phyloP scores from a whole-genome alignment of 2,113 vertebrate genomes.

The Oncorhynchus tshawytscha region DNA sequence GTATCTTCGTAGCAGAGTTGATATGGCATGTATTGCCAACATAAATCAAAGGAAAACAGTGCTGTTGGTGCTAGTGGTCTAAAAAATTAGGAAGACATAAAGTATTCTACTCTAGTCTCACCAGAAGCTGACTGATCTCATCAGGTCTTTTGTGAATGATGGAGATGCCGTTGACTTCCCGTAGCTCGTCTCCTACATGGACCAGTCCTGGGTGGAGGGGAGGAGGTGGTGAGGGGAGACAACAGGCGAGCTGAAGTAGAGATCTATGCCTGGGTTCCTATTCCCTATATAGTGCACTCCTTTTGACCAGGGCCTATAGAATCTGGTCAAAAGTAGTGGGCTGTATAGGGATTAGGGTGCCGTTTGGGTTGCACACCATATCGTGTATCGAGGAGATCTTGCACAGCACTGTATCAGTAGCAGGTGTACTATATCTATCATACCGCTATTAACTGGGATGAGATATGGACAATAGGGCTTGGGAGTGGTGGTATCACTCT shows the following conservation, averaged over 20 bases:
- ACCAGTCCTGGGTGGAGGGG: conserved; percentile 82
- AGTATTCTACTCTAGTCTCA: conserved; percentile 50
- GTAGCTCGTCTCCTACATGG: conserved; percentile 92
- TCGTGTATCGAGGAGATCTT: no score
- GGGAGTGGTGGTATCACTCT: neutral
- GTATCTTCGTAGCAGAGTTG: neutral
- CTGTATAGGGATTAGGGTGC: no score
- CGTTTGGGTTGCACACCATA: no score
- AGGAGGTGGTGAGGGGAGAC: neutral
- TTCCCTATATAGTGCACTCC: no score
- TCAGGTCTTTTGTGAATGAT: conserved; percentile 92
- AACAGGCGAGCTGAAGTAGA: neutral
- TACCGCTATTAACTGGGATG: neutral
- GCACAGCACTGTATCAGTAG: neutral
- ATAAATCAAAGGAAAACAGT: neutral
- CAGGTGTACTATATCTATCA: neutral
- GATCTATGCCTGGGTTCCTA: neutral
- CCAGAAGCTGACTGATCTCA: conserved; percentile 97
- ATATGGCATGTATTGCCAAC: neutral
- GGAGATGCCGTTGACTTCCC: conserved; percentile 90
- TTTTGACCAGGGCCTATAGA: no score
- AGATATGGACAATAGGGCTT: conserved; percentile 8
- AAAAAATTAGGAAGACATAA: neutral
- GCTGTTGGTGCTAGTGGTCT: neutral
- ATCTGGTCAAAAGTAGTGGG: no score